Conservation (phyloP, 2,888 invertebrate genomes). For the Rotaria sp. region DNA sequence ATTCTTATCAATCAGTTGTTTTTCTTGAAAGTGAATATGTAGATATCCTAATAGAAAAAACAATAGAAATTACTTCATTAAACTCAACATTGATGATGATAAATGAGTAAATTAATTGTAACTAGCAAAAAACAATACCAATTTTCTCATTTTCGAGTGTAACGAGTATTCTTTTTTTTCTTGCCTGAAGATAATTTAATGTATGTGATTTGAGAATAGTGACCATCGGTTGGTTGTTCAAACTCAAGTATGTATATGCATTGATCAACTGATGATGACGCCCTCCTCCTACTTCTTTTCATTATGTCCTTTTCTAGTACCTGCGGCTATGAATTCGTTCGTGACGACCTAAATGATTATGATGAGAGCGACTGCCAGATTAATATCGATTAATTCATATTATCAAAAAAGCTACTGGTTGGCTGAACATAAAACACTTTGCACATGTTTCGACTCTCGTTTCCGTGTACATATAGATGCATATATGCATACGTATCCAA, state of each 20-base stretch:
- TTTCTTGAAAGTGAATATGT: neutral
- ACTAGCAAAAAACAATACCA: neutral
- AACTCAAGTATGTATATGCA: neutral
- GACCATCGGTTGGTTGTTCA: neutral
- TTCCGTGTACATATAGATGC: neutral
- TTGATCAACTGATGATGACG: conserved; percentile 10
- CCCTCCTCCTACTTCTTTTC: neutral
- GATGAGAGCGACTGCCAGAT: conserved; percentile 9
- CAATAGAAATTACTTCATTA: too few species aligned
- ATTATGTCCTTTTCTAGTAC: neutral
- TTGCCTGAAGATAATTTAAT: neutral
- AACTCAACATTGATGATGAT: too few species aligned
- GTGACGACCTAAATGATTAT: neutral
- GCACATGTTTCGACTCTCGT: neutral
- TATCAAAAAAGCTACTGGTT: neutral
- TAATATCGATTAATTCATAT: neutral
- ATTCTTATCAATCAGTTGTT: neutral
- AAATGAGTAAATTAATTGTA: too few species aligned
- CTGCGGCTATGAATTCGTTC: conserved; percentile 2
- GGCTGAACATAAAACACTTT: neutral
- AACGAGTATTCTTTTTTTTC: neutral
- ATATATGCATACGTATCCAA: neutral
- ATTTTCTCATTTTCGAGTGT: neutral
- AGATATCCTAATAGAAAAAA: neutral
- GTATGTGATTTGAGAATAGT: conserved; percentile 19